phyloP scores from a whole-genome alignment of 2,888 invertebrate genomes.

The Heliconius charithonia region DNA sequence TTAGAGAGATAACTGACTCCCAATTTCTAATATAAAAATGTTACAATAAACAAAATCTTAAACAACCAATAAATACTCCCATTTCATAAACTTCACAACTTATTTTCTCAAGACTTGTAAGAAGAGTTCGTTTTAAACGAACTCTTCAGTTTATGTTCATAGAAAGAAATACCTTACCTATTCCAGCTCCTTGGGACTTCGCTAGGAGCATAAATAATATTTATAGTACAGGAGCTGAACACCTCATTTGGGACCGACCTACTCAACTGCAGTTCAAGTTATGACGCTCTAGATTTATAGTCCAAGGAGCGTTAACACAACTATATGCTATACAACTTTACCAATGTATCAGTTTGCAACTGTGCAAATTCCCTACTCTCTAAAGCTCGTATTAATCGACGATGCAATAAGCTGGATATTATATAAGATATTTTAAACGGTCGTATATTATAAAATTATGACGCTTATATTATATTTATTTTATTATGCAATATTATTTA shows the following conservation, averaged over 20 bases:
- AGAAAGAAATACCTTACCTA: conserved; percentile 35
- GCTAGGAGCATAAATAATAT: conserved; percentile 63
- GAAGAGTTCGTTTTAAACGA: conserved; percentile 8
- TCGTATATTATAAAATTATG: neutral
- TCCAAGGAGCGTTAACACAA: conserved; percentile 52
- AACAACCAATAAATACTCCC: neutral
- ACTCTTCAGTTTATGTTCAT: conserved; percentile 36
- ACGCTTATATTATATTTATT: neutral
- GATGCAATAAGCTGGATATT: neutral
- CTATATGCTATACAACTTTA: conserved; percentile 50
- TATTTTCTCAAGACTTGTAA: conserved; percentile 33
- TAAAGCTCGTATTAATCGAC: conserved; percentile 31
- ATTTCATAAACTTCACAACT: conserved; percentile 22
- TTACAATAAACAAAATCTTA: neutral
- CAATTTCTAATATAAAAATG: neutral
- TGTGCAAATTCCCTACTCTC: conserved; percentile 33
- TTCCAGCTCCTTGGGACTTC: conserved; percentile 53
- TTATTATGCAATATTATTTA: neutral
- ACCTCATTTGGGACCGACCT: conserved; percentile 60
- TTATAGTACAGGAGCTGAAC: conserved; percentile 61
- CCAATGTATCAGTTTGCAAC: conserved; percentile 39
- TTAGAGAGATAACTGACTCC: neutral
- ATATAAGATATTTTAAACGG: neutral
- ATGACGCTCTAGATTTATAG: conserved; percentile 66
- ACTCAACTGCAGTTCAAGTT: conserved; percentile 54